Percentiles rank a stretch among this genome's conserved stretches.
Evolutionary conservation across 2,888 invertebrate species (phyloP).

Genomic region (Thereva nobilitata): DNA sequence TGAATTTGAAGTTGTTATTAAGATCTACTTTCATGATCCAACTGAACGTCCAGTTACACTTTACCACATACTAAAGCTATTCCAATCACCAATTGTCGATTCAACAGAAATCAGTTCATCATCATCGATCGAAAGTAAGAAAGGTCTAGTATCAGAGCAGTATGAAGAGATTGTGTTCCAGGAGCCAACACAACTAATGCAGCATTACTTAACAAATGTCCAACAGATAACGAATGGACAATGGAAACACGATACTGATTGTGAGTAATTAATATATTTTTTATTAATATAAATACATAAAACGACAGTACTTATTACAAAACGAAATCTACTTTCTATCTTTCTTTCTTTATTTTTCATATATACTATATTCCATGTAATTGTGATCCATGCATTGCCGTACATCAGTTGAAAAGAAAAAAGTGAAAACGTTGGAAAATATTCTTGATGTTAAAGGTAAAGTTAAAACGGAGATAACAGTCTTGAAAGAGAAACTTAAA

Average conservation of each 20-base stretch:
- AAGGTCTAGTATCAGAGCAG: slow-evolving; percentile 84
- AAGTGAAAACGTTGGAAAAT: slow-evolving; percentile 75
- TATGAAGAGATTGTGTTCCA: slow-evolving; percentile 96
- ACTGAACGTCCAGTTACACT: slow-evolving; percentile 88
- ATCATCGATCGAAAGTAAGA: slow-evolving; percentile 62
- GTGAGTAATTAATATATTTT: slow-evolving; percentile 62
- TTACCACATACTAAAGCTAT: slow-evolving; percentile 92
- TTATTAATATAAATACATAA: slow-evolving; percentile 42
- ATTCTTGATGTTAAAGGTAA: slow-evolving; percentile 80
- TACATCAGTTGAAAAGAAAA: slow-evolving; percentile 82
- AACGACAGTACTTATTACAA: slow-evolving; percentile 45
- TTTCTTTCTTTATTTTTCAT: slow-evolving; percentile 37
- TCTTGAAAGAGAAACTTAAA: slow-evolving; percentile 82
- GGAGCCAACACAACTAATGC: slow-evolving; percentile 88
- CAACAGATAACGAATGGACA: slow-evolving; percentile 73
- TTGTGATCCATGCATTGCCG: no score
- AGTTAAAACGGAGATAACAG: slow-evolving; percentile 78
- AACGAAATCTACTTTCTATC: neutral
- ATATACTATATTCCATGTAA: slow-evolving; percentile 45
- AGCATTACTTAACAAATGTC: slow-evolving; percentile 78
- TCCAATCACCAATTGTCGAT: slow-evolving; percentile 74
- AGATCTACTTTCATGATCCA: slow-evolving; percentile 95
- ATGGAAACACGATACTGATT: slow-evolving; percentile 87
- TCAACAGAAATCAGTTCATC: slow-evolving; percentile 50
- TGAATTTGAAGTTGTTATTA: slow-evolving; percentile 97